These are phyloP conservation scores for Amblyjoppa proteus DNA, from an alignment of 2,888 invertebrate species.

Conservation along the genomic window DNA sequence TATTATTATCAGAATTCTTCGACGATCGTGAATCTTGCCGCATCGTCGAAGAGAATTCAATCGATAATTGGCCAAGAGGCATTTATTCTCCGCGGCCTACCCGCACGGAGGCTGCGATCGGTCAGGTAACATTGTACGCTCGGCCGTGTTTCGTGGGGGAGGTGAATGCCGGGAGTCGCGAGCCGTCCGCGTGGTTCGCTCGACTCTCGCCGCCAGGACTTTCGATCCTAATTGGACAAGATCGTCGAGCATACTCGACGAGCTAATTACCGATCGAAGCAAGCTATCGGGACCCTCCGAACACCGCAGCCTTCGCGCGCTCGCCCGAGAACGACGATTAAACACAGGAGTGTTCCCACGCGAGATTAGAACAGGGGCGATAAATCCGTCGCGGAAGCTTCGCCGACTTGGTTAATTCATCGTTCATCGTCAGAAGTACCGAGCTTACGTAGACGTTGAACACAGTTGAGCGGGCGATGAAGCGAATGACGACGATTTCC, in stretches of 20 bases:
- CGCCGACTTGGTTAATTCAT: constrained; percentile 52
- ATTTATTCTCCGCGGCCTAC: neutral
- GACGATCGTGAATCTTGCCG: constrained; percentile 1
- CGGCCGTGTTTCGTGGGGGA: constrained; percentile 35
- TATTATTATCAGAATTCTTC: neutral
- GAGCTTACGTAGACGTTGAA: neutral
- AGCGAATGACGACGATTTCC: constrained; percentile 49
- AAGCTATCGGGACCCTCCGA: constrained; percentile 60
- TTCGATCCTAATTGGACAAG: constrained; percentile 76
- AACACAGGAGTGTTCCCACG: neutral
- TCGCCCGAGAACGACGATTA: constrained; percentile 44
- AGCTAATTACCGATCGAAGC: constrained; percentile 77
- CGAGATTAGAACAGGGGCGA: neutral
- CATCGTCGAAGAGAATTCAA: constrained; percentile 22
- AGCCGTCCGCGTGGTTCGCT: constrained; percentile 51
- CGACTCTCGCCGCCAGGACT: constrained; percentile 48
- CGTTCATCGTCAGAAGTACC: constrained; percentile 39
- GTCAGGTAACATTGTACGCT: neutral
- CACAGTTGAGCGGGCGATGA: constrained; percentile 28
- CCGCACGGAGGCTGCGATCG: neutral
- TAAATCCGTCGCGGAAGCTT: constrained; percentile 49
- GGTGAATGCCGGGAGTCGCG: constrained; percentile 29
- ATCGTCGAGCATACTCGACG: constrained; percentile 55
- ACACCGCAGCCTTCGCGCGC: constrained; percentile 23
- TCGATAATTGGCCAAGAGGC: constrained; percentile 32